Evolutionary conservation across 2,113 vertebrate species (phyloP).

Genomic region (Carassius auratus): DNA sequence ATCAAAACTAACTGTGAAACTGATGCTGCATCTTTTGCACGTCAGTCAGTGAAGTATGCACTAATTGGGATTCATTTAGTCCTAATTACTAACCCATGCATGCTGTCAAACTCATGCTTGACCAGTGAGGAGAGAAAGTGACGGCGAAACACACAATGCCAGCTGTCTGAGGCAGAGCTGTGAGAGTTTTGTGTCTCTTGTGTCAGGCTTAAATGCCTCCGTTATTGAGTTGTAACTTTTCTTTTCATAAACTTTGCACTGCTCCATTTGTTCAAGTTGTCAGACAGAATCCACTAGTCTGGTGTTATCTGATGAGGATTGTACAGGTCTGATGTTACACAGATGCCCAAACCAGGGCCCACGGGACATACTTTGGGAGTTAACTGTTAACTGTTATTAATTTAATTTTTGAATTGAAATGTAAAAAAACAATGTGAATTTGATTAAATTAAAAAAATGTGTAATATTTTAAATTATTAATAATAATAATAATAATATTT

Average conservation of each 20-base stretch:
- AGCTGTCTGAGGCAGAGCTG: not conserved
- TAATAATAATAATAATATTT: too few relatives aligned
- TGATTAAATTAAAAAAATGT: too few relatives aligned
- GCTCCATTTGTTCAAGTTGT: not conserved
- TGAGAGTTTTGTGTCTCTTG: not conserved
- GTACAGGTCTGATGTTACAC: not conserved
- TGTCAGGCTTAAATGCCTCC: not conserved
- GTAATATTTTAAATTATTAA: too few relatives aligned
- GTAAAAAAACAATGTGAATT: too few relatives aligned
- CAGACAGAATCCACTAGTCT: not conserved
- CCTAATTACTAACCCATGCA: slow-evolving; percentile 10
- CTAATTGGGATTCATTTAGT: slow-evolving; percentile 25
- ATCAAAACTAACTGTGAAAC: not conserved
- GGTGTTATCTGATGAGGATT: not conserved
- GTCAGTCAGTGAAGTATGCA: not conserved
- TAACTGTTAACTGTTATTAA: too few relatives aligned
- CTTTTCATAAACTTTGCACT: not conserved
- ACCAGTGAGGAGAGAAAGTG: not conserved
- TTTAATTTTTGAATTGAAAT: too few relatives aligned
- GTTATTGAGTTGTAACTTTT: slow-evolving; percentile 16
- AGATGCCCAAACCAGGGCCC: too few relatives aligned
- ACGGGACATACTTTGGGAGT: too few relatives aligned
- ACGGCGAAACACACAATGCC: not conserved
- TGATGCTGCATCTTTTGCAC: not conserved
- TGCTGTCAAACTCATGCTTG: slow-evolving; percentile 1